Evolutionary conservation across 2,113 vertebrate genomes (phyloP).

Genomic region (Callochromis pleurospilus): DNA sequence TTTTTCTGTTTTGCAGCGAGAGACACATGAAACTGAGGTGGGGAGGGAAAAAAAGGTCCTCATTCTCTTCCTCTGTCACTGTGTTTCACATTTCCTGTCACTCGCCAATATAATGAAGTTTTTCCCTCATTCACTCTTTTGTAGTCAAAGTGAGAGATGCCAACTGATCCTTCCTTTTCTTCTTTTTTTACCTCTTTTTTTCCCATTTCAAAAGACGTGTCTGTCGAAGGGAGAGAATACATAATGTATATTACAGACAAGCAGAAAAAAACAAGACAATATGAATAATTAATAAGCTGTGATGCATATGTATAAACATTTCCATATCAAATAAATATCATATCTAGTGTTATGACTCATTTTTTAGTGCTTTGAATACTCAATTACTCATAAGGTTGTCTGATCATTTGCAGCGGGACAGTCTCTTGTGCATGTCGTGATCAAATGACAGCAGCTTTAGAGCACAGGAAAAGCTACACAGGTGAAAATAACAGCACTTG

Average conservation of each 20-base stretch:
- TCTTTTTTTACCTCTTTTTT: slow-evolving; percentile 22
- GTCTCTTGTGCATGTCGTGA: slow-evolving; percentile 9
- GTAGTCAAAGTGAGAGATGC: slow-evolving; percentile 52
- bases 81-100: slow-evolving; percentile 47
- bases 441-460: slow-evolving; percentile 15
- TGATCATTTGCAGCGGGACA: slow-evolving; percentile 25
- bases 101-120: slow-evolving; percentile 59
- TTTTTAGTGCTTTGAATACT: slow-evolving; percentile 35
- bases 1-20: slow-evolving; percentile 25
- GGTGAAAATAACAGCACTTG: not conserved
- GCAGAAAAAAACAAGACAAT: slow-evolving; percentile 49
- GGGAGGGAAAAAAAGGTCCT: not conserved
- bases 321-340: slow-evolving; percentile 72
- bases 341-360: slow-evolving; percentile 40
- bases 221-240: slow-evolving; percentile 56
- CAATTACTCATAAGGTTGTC: slow-evolving; percentile 26
- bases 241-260: slow-evolving; percentile 66
- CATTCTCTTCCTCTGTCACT: slow-evolving; percentile 2
- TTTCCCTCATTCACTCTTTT: slow-evolving; percentile 49
- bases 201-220: slow-evolving; percentile 55
- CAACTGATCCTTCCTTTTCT: slow-evolving; percentile 51
- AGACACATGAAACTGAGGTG: slow-evolving; percentile 49
- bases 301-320: slow-evolving; percentile 68
- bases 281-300: slow-evolving; percentile 70
- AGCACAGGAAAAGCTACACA: not conserved